A percentile compares a stretch with the other conserved stretches of the same genome.
Evolutionary conservation across 2,888 invertebrate species (phyloP).

Genomic region (Dichetophora obliterata): DNA sequence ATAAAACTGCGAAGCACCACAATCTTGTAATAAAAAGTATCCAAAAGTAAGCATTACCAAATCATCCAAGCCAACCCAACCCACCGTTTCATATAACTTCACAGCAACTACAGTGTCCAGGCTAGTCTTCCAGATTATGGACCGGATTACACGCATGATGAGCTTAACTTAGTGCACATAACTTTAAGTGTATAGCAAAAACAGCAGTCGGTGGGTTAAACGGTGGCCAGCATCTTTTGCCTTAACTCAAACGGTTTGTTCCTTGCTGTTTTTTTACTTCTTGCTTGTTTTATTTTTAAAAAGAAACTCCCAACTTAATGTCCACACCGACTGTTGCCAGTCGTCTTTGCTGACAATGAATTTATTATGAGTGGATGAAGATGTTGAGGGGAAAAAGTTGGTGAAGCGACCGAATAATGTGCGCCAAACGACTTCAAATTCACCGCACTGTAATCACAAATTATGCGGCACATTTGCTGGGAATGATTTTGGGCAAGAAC

Average conservation of each 20-base stretch:
- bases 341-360: constrained; percentile 22
- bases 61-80: neutral
- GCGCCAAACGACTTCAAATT: neutral
- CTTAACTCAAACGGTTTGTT: too few relatives aligned
- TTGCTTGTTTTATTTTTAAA: neutral
- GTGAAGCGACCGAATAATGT: too few relatives aligned
- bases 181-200: neutral
- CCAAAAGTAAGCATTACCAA: neutral
- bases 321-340: constrained; percentile 17
- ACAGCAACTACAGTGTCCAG: neutral
- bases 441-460: constrained; percentile 14
- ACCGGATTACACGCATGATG: constrained; percentile 26
- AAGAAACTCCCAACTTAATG: neutral
- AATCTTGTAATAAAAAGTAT: constrained; percentile 3
- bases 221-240: neutral
- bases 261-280: too few relatives aligned
- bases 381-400: too few relatives aligned
- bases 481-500: neutral
- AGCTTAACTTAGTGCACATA: constrained; percentile 1
- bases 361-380: neutral
- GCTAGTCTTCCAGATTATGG: constrained; percentile 7
- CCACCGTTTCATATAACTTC: neutral
- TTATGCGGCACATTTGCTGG: constrained; percentile 17
- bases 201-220: neutral
- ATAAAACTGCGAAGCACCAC: constrained; percentile 1